phyloP scores from a whole-genome alignment of 2,113 vertebrate species.

The Australoheros scitulus region DNA sequence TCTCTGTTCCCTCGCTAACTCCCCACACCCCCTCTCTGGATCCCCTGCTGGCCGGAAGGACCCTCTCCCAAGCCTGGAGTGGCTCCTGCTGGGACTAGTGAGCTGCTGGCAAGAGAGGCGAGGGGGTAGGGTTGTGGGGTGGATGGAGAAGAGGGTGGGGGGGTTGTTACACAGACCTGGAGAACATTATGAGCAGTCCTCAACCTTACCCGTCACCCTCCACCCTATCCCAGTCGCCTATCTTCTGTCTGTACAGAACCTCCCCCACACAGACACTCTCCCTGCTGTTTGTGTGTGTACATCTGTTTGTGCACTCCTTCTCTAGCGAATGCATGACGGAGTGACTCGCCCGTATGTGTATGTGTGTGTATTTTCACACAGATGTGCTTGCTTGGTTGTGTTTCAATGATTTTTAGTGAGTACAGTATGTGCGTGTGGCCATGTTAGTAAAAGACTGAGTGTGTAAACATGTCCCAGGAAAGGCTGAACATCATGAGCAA shows the following conservation, averaged over 20 bases:
- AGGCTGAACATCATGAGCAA: conserved; percentile 24
- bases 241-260: conserved; percentile 36
- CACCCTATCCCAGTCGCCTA: conserved; percentile 27
- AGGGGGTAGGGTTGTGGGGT: neutral
- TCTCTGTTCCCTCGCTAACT: neutral
- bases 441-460: conserved; percentile 11
- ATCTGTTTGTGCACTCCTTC: conserved; percentile 45
- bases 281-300: conserved; percentile 37
- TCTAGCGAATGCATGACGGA: conserved; percentile 32
- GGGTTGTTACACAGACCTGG: conserved; percentile 48
- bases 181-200: conserved; percentile 60
- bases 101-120: conserved; percentile 51
- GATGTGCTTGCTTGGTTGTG: conserved; percentile 3
- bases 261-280: conserved; percentile 61
- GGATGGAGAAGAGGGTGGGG: conserved; percentile 7
- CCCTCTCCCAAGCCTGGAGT: conserved; percentile 71
- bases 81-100: conserved; percentile 76
- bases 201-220: conserved; percentile 55
- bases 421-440: neutral
- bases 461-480: conserved; percentile 44
- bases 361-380: conserved; percentile 4
- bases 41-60: conserved; percentile 73
- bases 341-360: conserved; percentile 11
- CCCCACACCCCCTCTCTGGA: conserved; percentile 11
- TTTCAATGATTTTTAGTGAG: conserved; percentile 21